Evolutionary conservation across 2,888 invertebrate species (phyloP), one percentile per base, ranked within the genome.

Genomic region (Nasonovia ribisnigri): DNA sequence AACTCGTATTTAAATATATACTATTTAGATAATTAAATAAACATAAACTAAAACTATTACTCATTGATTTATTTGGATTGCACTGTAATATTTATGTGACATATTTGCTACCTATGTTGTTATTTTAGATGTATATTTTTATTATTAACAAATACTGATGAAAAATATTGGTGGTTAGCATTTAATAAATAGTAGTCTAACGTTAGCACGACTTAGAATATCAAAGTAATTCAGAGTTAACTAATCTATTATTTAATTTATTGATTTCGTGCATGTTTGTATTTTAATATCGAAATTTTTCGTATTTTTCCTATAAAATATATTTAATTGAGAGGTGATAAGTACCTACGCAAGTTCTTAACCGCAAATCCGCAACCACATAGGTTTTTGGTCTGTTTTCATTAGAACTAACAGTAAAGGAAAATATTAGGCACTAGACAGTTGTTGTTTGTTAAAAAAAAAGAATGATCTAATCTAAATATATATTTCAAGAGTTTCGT

Each of bases 1-100:
- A 36, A 11, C 54, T 89, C 89, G n/a, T 24, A 67, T 90, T 90
- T 60, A 46, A 51, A 54, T 54, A 54, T 54, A 51, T 51, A 51
- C 20, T 51, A 46, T 90, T 90, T 60, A 60, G 89, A 90, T 90
- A 90, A 67, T 90, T 67, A 67, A 90, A 67, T 90, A 90, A 90
- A 90, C 60, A 90, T 67, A 46, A 43, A 90, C 46, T 89, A 60
- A 60, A 46, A 90, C 89, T 10, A 67, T 67, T 43, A 67, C 46
- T 26, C 89, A 90, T 90, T 46, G 89, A 46, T 90, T 90, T 90
- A 90, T 46, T 90, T 90, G 60, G 60, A 67, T 67, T 24, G 46
- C 46, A 43, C 13, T 5, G 16, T 77, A n/a, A n/a, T 36, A 36
- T 77, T 77, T 77, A 36, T 67, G n/a, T 36, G 77, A 77, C 36